phyloP scores from a whole-genome alignment of 1,140 invertebrate genomes.

The Dreissena polymorpha region DNA sequence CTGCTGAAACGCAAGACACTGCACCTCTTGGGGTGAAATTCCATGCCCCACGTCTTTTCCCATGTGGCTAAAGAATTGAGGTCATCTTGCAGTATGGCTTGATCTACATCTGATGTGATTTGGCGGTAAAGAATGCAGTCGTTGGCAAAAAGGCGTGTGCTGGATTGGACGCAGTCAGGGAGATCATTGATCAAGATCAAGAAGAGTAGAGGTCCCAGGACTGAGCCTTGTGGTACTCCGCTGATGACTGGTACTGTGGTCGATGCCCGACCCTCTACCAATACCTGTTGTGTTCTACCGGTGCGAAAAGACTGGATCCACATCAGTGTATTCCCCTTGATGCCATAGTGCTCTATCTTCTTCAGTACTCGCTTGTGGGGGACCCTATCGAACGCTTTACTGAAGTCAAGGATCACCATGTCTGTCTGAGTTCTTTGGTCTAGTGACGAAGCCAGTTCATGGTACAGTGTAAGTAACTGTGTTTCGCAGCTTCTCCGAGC shows the following conservation, averaged over 20 bases:
- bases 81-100: background rate
- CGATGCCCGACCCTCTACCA: conserved; percentile 31
- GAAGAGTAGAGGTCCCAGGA: conserved; percentile 49
- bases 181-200: conserved; percentile 54
- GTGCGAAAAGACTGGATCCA: conserved; percentile 40
- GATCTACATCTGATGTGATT: background rate
- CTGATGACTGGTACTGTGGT: conserved; percentile 21
- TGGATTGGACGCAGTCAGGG: conserved; percentile 37
- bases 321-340: conserved; percentile 16
- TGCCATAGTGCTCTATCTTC: conserved; percentile 55
- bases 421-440: background rate
- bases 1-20: conserved; percentile 1
- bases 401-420: background rate
- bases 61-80: conserved; percentile 9
- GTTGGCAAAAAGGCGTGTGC: conserved; percentile 49
- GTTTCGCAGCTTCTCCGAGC: conserved; percentile 2
- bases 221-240: conserved; percentile 54
- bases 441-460: background rate
- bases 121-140: conserved; percentile 22
- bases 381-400: conserved; percentile 51
- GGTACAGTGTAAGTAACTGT: background rate
- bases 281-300: conserved; percentile 35
- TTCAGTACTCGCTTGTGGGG: conserved; percentile 27
- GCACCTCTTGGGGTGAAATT: conserved; percentile 1
- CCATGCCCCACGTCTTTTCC: conserved; percentile 8